Evolutionary conservation across 2,888 invertebrate species (phyloP).

Genomic region (Chalcosyrphus nemorum): DNA sequence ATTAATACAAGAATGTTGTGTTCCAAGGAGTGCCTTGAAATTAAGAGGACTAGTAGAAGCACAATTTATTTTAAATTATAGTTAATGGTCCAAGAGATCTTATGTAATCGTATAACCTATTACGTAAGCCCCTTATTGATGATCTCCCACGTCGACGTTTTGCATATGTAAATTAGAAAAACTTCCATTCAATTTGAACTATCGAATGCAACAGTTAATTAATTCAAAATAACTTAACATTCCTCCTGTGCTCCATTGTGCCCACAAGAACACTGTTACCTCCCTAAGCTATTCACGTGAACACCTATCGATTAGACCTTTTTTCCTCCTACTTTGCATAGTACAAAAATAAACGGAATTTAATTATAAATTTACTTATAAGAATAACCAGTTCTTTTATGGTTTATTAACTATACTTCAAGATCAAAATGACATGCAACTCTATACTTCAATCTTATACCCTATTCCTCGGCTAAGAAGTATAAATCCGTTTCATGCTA

Average conservation of each 20-base stretch:
- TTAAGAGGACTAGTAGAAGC: no score
- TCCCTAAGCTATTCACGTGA: not conserved
- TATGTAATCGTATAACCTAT: no score
- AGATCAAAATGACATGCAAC: constrained; percentile 16
- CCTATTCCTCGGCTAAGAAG: not conserved
- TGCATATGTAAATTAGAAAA: no score
- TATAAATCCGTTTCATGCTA: constrained; percentile 20
- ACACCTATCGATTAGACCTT: not conserved
- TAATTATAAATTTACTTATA: constrained; percentile 27
- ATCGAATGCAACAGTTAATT: not conserved
- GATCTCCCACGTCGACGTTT: no score
- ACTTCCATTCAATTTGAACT: not conserved
- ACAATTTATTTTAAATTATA: no score
- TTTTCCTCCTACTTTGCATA: not conserved
- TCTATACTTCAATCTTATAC: not conserved
- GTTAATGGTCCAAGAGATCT: no score
- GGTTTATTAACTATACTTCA: not conserved
- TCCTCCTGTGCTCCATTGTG: not conserved
- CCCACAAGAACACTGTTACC: not conserved
- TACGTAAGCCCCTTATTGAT: no score
- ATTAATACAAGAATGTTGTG: no score
- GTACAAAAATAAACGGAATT: constrained; percentile 23
- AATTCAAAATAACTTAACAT: not conserved
- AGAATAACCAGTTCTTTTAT: constrained; percentile 22
- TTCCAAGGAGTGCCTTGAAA: no score